Evolutionary conservation across 2,888 invertebrate species (phyloP).

Genomic region (Dicyrtoma fusca): DNA sequence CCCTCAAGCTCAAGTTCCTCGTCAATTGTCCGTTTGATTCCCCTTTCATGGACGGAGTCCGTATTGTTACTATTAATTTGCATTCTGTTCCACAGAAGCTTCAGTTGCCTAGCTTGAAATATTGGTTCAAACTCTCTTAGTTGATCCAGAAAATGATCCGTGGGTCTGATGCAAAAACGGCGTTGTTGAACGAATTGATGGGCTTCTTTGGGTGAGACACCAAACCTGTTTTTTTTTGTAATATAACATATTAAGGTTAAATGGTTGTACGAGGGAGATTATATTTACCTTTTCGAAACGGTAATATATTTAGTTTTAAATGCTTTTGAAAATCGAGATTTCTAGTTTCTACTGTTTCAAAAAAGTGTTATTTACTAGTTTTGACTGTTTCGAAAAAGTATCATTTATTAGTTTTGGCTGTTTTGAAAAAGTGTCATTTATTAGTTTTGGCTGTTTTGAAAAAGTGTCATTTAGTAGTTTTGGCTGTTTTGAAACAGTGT

Average conservation of each 20-base stretch:
- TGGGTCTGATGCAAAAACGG: conserved; percentile 70
- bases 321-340: too few relatives aligned
- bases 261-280: too few relatives aligned
- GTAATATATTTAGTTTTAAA: too few relatives aligned
- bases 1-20: conserved; percentile 11
- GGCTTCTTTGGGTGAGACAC: conserved; percentile 61
- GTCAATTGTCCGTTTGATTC: conserved; percentile 8
- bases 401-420: too few relatives aligned
- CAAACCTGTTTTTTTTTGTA: conserved; percentile 59
- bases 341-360: too few relatives aligned
- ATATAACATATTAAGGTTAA: neutral
- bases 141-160: conserved; percentile 70
- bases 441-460: too few relatives aligned
- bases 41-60: neutral
- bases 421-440: too few relatives aligned
- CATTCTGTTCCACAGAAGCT: neutral
- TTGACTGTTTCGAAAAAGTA: too few relatives aligned
- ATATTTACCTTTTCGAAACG: too few relatives aligned
- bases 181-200: conserved; percentile 67
- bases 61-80: neutral
- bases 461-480: too few relatives aligned
- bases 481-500: too few relatives aligned
- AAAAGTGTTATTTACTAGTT: too few relatives aligned
- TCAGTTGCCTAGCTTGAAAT: conserved; percentile 65
- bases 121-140: conserved; percentile 70